A percentile compares a stretch with the other conserved stretches of the same genome.
phyloP scores from a whole-genome alignment of 2,888 invertebrate genomes.

The Drosophila melanosoma region DNA sequence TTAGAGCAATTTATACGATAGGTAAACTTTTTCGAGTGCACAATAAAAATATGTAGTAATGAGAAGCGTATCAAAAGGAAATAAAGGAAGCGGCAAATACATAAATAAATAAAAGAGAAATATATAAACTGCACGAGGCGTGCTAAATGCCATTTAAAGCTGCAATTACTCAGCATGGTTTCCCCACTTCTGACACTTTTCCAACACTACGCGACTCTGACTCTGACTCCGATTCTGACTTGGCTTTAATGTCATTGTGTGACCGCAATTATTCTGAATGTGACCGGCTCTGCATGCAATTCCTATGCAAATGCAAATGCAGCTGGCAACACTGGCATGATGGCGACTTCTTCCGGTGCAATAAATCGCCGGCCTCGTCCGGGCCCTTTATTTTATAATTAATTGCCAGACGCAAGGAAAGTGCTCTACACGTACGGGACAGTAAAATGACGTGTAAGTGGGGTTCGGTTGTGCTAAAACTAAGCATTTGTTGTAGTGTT shows the following conservation, averaged over 20 bases:
- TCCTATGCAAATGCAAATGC: constrained; percentile 67
- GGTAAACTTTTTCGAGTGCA: not conserved
- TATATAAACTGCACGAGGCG: constrained; percentile 67
- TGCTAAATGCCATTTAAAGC: constrained; percentile 81
- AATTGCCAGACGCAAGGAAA: constrained; percentile 51
- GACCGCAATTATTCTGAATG: constrained; percentile 75
- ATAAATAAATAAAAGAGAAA: constrained; percentile 43
- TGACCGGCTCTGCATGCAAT: constrained; percentile 64
- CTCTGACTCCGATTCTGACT: constrained; percentile 60
- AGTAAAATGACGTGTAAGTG: constrained; percentile 40
- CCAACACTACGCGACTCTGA: constrained; percentile 32
- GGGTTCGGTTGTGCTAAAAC: not conserved
- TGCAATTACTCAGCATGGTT: constrained; percentile 80
- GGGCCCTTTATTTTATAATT: constrained; percentile 65
- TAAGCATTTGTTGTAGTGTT: not conserved
- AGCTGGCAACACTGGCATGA: constrained; percentile 23
- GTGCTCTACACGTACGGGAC: constrained; percentile 46
- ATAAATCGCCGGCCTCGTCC: constrained; percentile 61
- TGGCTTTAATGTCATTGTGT: constrained; percentile 75
- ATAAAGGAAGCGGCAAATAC: constrained; percentile 20
- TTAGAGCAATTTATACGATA: not conserved
- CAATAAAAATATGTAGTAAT: constrained; percentile 11
- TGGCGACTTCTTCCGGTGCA: constrained; percentile 69
- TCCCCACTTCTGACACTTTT: constrained; percentile 12
- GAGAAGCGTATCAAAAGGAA: constrained; percentile 15